phyloP scores from a whole-genome alignment of 1,140 invertebrate genomes.

The Macrotrachela quadricornifera region DNA sequence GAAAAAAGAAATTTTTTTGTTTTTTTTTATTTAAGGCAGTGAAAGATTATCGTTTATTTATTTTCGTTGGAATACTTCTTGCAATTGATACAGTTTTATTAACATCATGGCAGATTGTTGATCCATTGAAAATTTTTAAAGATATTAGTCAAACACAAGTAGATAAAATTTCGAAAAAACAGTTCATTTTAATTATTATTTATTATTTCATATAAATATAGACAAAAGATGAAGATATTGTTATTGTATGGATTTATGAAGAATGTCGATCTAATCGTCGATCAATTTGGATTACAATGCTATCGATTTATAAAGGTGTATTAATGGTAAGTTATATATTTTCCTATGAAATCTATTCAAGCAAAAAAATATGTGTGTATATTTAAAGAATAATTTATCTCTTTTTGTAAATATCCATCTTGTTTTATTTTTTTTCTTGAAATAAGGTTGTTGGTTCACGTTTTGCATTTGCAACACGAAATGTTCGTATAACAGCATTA shows the following conservation, averaged over 20 bases:
- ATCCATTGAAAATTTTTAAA: constrained; percentile 69
- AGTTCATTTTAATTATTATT: too few relatives aligned
- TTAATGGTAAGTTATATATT: constrained; percentile 51
- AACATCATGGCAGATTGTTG: constrained; percentile 84
- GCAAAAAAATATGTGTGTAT: too few relatives aligned
- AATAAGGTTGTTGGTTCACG: constrained; percentile 86
- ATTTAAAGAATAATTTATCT: too few relatives aligned
- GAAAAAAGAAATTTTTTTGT: too few relatives aligned
- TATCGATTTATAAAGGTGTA: constrained; percentile 90
- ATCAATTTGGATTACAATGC: constrained; percentile 52
- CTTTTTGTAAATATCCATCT: not conserved
- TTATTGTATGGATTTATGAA: too few relatives aligned
- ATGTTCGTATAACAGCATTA: constrained; percentile 85
- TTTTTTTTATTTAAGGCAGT: constrained; percentile 70
- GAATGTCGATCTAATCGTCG: too few relatives aligned
- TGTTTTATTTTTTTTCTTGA: not conserved
- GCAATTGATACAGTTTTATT: constrained; percentile 76
- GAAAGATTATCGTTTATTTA: constrained; percentile 87
- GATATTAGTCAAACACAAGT: not conserved
- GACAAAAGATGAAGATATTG: too few relatives aligned
- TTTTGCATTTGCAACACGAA: constrained; percentile 90
- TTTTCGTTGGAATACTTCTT: constrained; percentile 77
- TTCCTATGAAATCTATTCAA: not conserved
- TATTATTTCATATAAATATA: too few relatives aligned
- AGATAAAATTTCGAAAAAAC: too few relatives aligned